These are phyloP conservation scores for Patagioenas fasciata DNA, from an alignment of 2,113 vertebrate species.

Conservation along the genomic window DNA sequence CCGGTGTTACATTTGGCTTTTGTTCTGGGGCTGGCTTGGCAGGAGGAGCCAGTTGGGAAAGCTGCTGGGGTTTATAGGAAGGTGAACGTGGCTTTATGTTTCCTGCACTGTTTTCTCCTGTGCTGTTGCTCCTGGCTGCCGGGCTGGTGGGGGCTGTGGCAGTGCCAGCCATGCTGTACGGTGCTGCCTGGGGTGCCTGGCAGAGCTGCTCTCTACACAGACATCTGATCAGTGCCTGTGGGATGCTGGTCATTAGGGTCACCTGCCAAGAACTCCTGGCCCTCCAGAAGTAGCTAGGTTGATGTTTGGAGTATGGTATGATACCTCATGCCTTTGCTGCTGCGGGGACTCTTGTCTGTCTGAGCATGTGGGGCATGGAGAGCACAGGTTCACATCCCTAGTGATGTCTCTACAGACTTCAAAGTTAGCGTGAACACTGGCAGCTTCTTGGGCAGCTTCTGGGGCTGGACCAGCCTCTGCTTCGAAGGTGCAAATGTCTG, in stretches of 20 bases:
- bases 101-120: not conserved
- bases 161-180: not conserved
- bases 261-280: not conserved
- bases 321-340: not conserved
- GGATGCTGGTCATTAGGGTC: not conserved
- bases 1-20: rapidly evolving
- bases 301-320: rapidly evolving
- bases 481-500: not conserved
- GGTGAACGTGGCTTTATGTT: not conserved
- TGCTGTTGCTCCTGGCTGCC: not conserved
- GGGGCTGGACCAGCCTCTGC: not conserved
- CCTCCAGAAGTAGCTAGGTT: not conserved
- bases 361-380: rapidly evolving
- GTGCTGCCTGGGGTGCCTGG: not conserved
- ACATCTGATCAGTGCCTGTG: not conserved
- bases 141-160: rapidly evolving
- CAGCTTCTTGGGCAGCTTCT: not conserved
- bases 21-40: not conserved
- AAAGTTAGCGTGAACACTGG: not conserved
- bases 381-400: not conserved
- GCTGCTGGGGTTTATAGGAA: not conserved
- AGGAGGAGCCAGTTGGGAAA: not conserved
- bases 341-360: not conserved
- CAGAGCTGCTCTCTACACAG: not conserved
- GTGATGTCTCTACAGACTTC: not conserved